Base-by-base conservation (phyloP, 2,113 vertebrate genomes). In the Sigmodon hispidus region DNA sequence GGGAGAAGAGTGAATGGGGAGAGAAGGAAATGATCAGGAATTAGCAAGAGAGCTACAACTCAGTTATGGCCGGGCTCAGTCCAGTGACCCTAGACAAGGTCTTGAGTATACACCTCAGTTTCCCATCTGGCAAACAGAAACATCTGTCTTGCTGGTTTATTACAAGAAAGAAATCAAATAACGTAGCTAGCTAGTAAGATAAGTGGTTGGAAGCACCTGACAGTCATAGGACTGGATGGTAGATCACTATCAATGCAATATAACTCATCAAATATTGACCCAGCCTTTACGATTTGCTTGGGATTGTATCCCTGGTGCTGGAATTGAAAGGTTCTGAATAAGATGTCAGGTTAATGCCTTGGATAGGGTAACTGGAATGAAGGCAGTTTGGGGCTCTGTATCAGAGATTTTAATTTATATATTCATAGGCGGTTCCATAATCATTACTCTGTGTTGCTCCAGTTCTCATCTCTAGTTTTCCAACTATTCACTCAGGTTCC, bases 211-310 rank as follows among this genome's bases (percentile, higher is more conserved):
- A 91, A 94, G 61, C 94, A 87, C 93, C 96, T 97, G 93, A 96
- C 43, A 52, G 89, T 96, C 97, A 97, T 84, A 69, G 89, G 94
- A 69, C 88, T 93, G 45, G 55, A 67, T 22, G 55, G 22, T 40
- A 89, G 67, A 89, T 83, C 57, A 86, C 19, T 63, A 75, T 95
- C 70, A 75, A 90, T 10, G 88, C 85, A 95, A 85, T 95, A 94
- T 87, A 92, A 57, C 57, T 92, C 61, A 91, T 91, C 91, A 97
- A 95, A 96, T 96, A 97, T 95, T 97, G 94, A 91, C 89, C 29
- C 69, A 96, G 50, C 55, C 87, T 67, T 96, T 76, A 89, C 36
- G 75, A 70, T 70, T 83, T 96, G 81, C 94, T 40, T 4, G 45
- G 86, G 48, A 94, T 52, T 77, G n/a, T 65, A 65, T 61, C 22